Percentiles rank a stretch among this genome's conserved stretches.
These are phyloP conservation scores for Betta splendens DNA, from an alignment of 2,797 vertebrate species.

Conservation along the genomic window DNA sequence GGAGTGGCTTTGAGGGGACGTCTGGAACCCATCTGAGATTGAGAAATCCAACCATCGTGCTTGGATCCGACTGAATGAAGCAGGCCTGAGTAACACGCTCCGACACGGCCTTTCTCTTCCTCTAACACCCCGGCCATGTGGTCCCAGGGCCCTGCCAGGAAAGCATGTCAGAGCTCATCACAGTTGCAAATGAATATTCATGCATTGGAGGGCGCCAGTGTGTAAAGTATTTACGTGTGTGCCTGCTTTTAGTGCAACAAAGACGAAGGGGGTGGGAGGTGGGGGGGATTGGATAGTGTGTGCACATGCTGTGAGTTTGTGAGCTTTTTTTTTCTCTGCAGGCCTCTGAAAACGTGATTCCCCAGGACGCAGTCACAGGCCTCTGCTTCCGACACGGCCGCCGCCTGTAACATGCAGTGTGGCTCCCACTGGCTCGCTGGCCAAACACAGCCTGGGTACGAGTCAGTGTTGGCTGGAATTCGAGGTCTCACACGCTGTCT, in stretches of 20 bases:
- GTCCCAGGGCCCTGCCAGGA: constrained; percentile 73
- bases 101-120: constrained; percentile 79
- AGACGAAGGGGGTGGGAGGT: constrained; percentile 20
- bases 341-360: constrained; percentile 34
- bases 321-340: constrained; percentile 6
- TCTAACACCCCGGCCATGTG: constrained; percentile 80
- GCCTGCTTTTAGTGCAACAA: constrained; percentile 32
- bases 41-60: constrained; percentile 67
- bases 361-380: constrained; percentile 42
- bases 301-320: constrained; percentile 18
- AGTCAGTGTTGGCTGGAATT: constrained; percentile 56
- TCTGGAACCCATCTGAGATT: constrained; percentile 77
- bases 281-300: no score
- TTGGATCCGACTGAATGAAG: constrained; percentile 73
- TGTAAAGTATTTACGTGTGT: constrained; percentile 62
- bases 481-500: constrained; percentile 48
- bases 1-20: constrained; percentile 59
- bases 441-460: constrained; percentile 58
- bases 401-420: constrained; percentile 49
- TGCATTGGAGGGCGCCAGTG: constrained; percentile 64
- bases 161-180: constrained; percentile 81
- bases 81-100: constrained; percentile 75
- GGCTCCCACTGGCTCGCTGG: constrained; percentile 52
- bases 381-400: constrained; percentile 43
- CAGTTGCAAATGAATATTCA: constrained; percentile 86